Evolutionary conservation across 2,888 invertebrate species (phyloP), one percentile per base, ranked within the genome.

Genomic region (Agrochola litura): DNA sequence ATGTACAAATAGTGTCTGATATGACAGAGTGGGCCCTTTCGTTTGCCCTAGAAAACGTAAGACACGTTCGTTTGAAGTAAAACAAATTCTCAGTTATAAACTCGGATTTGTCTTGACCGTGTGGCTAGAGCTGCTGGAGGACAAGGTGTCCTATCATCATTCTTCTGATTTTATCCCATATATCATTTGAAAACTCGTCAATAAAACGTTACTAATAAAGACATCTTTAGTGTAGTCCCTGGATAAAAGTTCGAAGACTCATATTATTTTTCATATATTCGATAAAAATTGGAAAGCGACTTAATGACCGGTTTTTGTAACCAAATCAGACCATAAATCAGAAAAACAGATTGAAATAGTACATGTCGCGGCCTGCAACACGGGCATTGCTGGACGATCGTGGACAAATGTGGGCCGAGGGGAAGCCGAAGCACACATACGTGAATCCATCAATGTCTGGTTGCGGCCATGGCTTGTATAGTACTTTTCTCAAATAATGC

Each of bases 31-130:
- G 19, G 25, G 46, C 46, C 4, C 19, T 46, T 19, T 46, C 1
- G 4, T 46, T 49, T 66, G 25, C 25, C 19, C 4, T 49, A 49
- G 8, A 19, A 66, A 12, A 66, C 5, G 12, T 30, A 22, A 19
- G 9, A 16, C 6, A n/a, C 4, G 16, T 52, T 41, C 9, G 19
- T 73, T n/a, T 1, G 6, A 46, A 46, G 14, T 58, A 22, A 43
- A 65, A 37, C 58, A 46, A 65, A 79, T 77, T 77, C 43, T 79
- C 83, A 77, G 37, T 76, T 61, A 66, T 19, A n/a, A 41, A 22
- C 43, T 12, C 30, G 14, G n/a, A 41, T 49, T 66, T 2, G 25
- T 19, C 19, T 22, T 49, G 10, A 30, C 19, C 46, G 4, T 12
- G 12, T 43, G 19, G 46, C 2, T 25, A 66, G 25, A 6, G 25